These are phyloP conservation scores for Microtus oregoni DNA, from an alignment of 2,113 vertebrate genomes.

Conservation along the genomic window DNA sequence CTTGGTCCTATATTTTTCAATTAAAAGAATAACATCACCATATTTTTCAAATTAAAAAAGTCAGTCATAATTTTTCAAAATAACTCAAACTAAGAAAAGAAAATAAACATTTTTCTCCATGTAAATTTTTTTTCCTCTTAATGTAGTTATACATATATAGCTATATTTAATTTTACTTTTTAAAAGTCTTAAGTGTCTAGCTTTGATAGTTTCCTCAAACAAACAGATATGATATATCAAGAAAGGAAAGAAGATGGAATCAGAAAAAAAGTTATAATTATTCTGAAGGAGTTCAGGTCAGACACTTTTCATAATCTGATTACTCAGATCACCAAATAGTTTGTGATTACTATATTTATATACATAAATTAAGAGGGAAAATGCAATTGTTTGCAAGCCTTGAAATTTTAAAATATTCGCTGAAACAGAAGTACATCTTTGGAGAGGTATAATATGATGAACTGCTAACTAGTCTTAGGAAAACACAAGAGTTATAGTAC, in stretches of 20 bases:
- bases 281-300: constrained; percentile 2
- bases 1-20: constrained; percentile 43
- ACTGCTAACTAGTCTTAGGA: background rate
- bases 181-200: background rate
- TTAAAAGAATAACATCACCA: constrained; percentile 42
- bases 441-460: constrained; percentile 30
- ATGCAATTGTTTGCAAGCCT: background rate
- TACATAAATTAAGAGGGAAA: background rate
- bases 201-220: constrained; percentile 44
- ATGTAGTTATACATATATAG: background rate
- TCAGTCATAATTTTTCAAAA: constrained; percentile 54
- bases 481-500: constrained; percentile 35
- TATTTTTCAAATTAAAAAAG: constrained; percentile 63
- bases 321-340: background rate
- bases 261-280: background rate
- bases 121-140: constrained; percentile 34
- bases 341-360: background rate
- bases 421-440: constrained; percentile 6
- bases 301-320: constrained; percentile 19
- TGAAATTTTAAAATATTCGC: background rate
- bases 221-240: constrained; percentile 42
- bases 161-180: constrained; percentile 33
- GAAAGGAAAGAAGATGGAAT: background rate
- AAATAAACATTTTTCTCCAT: background rate
- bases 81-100: constrained; percentile 46